Conservation (phyloP, 2,888 invertebrate genomes). For the Eristalinus aeneus region DNA sequence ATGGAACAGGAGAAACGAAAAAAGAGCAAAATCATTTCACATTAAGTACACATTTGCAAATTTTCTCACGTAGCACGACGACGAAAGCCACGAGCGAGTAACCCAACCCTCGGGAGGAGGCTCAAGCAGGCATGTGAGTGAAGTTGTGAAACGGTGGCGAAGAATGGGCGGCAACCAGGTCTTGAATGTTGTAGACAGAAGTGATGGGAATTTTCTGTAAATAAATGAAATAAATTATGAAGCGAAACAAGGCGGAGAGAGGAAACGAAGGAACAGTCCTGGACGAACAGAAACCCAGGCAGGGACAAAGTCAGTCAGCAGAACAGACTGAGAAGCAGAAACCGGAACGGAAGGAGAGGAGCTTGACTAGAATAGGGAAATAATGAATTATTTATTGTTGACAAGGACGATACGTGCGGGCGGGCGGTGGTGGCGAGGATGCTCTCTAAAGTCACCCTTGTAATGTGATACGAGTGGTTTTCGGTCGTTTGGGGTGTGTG, state of each 20-base stretch:
- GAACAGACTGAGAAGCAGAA: not conserved
- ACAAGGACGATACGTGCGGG: slow-evolving; percentile 44
- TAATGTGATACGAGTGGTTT: slow-evolving; percentile 51
- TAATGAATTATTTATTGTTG: slow-evolving; percentile 67
- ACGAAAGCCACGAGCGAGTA: not conserved
- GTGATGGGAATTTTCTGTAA: slow-evolving; percentile 4
- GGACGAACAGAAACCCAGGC: not conserved
- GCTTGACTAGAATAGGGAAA: slow-evolving; percentile 32
- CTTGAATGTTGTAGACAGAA: not conserved
- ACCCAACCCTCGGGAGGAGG: not conserved
- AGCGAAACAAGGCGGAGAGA: slow-evolving; percentile 1
- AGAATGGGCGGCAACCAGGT: not conserved
- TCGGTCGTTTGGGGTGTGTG: slow-evolving; percentile 36
- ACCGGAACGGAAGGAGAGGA: slow-evolving; percentile 12
- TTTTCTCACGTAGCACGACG: slow-evolving; percentile 58
- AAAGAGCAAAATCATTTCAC: slow-evolving; percentile 38
- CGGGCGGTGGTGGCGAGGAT: not conserved
- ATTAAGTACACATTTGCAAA: slow-evolving; percentile 57
- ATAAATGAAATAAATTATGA: slow-evolving; percentile 58
- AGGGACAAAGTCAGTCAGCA: slow-evolving; percentile 11
- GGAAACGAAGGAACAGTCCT: not conserved
- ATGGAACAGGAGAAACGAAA: not conserved
- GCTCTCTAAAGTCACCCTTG: slow-evolving; percentile 32
- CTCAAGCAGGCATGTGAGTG: not conserved
- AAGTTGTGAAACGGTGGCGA: not conserved